These are phyloP conservation scores for Geococcyx californianus DNA, from an alignment of 2,113 vertebrate species.

Conservation along the genomic window DNA sequence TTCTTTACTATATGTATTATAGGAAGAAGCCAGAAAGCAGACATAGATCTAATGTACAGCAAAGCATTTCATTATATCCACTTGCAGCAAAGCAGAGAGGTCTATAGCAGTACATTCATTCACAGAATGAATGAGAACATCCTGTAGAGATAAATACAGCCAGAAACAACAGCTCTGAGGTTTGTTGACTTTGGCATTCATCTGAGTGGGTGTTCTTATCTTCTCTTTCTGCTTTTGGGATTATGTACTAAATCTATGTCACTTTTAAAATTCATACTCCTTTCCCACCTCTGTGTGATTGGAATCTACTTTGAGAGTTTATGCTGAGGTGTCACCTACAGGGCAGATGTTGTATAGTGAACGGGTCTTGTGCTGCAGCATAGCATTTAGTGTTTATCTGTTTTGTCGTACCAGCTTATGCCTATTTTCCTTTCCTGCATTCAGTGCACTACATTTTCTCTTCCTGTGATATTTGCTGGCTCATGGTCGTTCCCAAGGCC, in stretches of 20 bases:
- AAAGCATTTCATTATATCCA: background rate
- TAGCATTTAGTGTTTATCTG: background rate
- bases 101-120: background rate
- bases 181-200: background rate
- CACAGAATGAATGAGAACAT: background rate
- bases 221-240: background rate
- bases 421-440: background rate
- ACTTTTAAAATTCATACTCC: background rate
- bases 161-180: background rate
- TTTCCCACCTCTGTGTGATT: background rate
- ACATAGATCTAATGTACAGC: background rate
- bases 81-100: background rate
- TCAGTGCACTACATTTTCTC: background rate
- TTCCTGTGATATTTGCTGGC: background rate
- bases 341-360: background rate
- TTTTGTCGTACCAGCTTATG: background rate
- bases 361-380: background rate
- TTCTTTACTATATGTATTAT: background rate
- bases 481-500: background rate
- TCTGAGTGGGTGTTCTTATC: background rate
- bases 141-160: background rate
- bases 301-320: background rate
- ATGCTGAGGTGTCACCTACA: background rate
- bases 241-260: background rate
- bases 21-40: background rate